Evolutionary conservation across 1,140 invertebrate genomes (phyloP), one percentile per base, ranked within the genome.

Genomic region (Zaprionus vittiger): DNA sequence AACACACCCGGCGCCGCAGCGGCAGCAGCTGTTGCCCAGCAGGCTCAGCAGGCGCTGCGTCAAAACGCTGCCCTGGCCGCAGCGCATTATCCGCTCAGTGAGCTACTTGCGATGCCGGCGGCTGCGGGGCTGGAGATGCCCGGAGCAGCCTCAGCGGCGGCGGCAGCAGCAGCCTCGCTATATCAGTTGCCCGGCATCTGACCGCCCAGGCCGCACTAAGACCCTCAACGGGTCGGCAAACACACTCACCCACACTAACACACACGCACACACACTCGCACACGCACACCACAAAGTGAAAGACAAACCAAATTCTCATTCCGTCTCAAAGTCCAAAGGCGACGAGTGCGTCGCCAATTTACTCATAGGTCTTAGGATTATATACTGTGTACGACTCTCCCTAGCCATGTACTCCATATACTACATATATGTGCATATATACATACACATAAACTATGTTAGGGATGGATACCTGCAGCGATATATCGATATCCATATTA

Each of bases 141-240:
- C 78, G 63, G 69, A 70, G 71, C 83, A n/a, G 80, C 68, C 1
- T 56, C 87, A 2, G 79, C 93, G 34, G 83, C 84, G 28, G 80
- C 89, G 14, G 81, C 93, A 24, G 84, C 91, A 17, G 41, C 47
- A 11, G 93, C 95, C 15, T 79, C 84, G 1, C 93, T 96, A 5
- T 96, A 96, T 91, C 94, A 95, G 38, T 94, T 95, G 71, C 95
- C 94, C 0, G 90, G 91, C 61, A 95, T 97, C 93, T 96, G 96
- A 96, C 96, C 95, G 44, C 72, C 94, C 65, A 92, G 94, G 70
- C 94, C 93, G n/a, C 94, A 95, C 77, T 94, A 74, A 86, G 55
- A 38, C 66, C 38, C 55, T 12, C 4, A 1, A 5, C 47, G 20
- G 47, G 20, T 5, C 17, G 14, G 14, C 14, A n/a, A 91, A 91